Evolutionary conservation across 2,113 vertebrate genomes (phyloP).

Genomic region (Tauraco erythrolophus): DNA sequence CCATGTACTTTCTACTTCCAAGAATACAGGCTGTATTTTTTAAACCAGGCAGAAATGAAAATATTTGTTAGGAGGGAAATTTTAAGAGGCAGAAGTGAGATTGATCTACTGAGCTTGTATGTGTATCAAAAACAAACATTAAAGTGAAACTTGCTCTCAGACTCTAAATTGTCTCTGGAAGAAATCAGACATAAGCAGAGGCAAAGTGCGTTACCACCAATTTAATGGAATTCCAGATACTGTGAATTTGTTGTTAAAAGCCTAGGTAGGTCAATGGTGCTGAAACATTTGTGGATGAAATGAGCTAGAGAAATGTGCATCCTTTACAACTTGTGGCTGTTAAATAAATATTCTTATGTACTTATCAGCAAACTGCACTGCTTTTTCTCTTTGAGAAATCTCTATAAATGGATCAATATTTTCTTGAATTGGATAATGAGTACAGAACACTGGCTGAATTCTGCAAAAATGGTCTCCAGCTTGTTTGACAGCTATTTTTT

Average conservation of each 20-base stretch:
- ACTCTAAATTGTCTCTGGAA: neutral
- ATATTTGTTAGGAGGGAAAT: slow-evolving; percentile 15
- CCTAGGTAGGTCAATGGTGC: neutral
- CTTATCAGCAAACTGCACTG: neutral
- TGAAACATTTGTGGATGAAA: slow-evolving; percentile 13
- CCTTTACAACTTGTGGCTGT: neutral
- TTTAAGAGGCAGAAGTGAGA: neutral
- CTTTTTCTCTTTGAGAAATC: neutral
- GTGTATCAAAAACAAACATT: neutral
- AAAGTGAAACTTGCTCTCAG: neutral
- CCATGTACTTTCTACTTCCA: neutral
- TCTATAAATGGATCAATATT: neutral
- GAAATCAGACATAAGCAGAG: neutral
- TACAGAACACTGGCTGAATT: neutral
- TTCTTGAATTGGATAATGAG: neutral
- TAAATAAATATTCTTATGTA: neutral
- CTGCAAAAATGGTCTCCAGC: neutral
- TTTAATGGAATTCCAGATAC: neutral
- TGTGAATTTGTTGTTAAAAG: slow-evolving; percentile 2
- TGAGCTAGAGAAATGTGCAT: neutral
- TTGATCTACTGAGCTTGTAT: neutral
- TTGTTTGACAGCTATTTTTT: neutral
- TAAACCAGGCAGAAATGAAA: neutral
- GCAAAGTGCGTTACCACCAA: neutral
- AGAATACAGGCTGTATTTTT: neutral